Percentiles rank a stretch among this genome's conserved stretches.
These are phyloP conservation scores for Dasypus novemcinctus DNA, from an alignment of 2,113 vertebrate species.

Conservation along the genomic window DNA sequence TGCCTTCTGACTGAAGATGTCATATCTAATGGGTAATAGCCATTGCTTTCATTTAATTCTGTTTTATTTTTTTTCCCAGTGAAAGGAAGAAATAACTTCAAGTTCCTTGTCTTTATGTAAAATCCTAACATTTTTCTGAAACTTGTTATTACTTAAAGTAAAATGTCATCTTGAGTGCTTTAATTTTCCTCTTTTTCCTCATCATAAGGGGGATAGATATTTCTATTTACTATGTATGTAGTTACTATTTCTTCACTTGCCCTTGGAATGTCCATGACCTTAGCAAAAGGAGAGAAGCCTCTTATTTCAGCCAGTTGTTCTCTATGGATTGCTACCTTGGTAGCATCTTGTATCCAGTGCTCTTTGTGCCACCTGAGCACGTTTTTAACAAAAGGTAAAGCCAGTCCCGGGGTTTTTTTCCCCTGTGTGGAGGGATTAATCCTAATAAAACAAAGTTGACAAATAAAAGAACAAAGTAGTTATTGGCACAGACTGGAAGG, in stretches of 20 bases:
- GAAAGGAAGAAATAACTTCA: slow-evolving; percentile 15
- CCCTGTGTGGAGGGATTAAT: neutral
- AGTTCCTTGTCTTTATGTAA: neutral
- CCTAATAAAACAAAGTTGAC: neutral
- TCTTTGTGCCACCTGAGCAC: neutral
- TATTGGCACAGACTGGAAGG: neutral
- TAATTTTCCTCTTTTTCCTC: neutral
- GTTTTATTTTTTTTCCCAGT: neutral
- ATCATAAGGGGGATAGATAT: neutral
- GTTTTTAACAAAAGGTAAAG: neutral
- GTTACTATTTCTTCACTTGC: neutral
- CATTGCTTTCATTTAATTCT: slow-evolving; percentile 29
- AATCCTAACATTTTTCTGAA: slow-evolving; percentile 12
- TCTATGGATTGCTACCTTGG: neutral
- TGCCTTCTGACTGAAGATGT: slow-evolving; percentile 51
- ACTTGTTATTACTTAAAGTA: slow-evolving; percentile 35
- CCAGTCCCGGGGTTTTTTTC: neutral
- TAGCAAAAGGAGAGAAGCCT: neutral
- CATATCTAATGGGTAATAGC: slow-evolving; percentile 39
- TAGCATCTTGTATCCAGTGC: neutral
- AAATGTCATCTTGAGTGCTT: neutral
- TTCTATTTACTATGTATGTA: neutral
- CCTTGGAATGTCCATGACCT: neutral
- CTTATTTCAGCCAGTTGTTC: neutral
- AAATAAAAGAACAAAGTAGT: neutral